Conservation (phyloP, 2,888 invertebrate species). For the Stratiomys singularior region DNA sequence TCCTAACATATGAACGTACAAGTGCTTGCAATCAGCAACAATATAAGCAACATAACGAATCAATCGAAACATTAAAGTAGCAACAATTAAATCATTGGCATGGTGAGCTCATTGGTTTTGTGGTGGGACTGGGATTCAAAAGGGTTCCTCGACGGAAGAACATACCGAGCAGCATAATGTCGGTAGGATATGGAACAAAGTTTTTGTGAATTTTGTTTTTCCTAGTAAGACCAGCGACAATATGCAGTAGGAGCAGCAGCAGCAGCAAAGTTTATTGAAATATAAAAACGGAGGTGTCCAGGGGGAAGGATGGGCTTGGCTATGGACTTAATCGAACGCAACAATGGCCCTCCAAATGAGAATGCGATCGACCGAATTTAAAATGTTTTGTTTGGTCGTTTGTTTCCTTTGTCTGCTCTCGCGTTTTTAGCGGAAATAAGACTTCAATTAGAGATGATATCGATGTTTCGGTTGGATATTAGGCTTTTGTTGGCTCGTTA, state of each 20-base stretch:
- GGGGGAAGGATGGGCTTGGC: slow-evolving; percentile 44
- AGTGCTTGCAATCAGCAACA: neutral
- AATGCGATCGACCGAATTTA: slow-evolving; percentile 39
- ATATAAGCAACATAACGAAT: neutral
- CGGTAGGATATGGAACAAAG: neutral
- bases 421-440: slow-evolving; percentile 8
- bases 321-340: slow-evolving; percentile 19
- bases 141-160: neutral
- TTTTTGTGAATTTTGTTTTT: neutral
- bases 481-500: neutral
- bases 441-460: slow-evolving; percentile 10
- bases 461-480: neutral
- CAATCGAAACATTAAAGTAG: slow-evolving; percentile 3
- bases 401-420: slow-evolving; percentile 6
- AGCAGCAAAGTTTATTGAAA: neutral
- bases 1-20: neutral
- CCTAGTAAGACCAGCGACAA: neutral
- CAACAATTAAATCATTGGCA: slow-evolving; percentile 23
- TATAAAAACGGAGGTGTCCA: neutral
- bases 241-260: neutral
- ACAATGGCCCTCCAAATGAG: slow-evolving; percentile 29
- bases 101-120: neutral
- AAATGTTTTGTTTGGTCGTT: neutral
- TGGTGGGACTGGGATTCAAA: neutral
- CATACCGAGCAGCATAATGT: neutral